A percentile compares a stretch with the other conserved stretches of the same genome.
These are phyloP conservation scores for Crocodylus rhombifer DNA, from an alignment of 2,797 vertebrate genomes.

Conservation along the genomic window DNA sequence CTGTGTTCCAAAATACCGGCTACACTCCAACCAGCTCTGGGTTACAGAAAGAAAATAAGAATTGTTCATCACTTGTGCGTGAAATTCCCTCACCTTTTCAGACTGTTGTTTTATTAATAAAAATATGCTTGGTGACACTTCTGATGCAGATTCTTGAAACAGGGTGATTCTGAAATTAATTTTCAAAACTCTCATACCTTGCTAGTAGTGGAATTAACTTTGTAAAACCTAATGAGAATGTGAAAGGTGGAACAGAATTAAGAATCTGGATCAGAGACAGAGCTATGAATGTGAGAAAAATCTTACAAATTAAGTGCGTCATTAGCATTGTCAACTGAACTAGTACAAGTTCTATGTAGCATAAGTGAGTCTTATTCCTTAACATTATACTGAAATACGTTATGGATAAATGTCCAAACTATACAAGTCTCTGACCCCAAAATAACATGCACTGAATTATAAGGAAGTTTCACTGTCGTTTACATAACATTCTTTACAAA, in stretches of 20 bases:
- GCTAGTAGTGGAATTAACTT: neutral
- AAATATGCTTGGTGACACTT: neutral
- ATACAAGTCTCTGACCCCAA: neutral
- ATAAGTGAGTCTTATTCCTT: neutral
- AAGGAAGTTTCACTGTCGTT: neutral
- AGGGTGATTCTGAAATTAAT: slow-evolving; percentile 34
- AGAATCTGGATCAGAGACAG: slow-evolving; percentile 26
- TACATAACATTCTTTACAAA: neutral
- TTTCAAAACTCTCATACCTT: neutral
- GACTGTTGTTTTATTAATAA: neutral
- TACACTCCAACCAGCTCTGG: slow-evolving; percentile 19
- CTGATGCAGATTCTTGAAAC: slow-evolving; percentile 15
- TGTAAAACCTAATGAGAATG: slow-evolving; percentile 32
- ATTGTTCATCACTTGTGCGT: neutral
- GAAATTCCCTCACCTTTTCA: neutral
- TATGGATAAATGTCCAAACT: neutral
- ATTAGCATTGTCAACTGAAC: neutral
- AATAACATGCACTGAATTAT: neutral
- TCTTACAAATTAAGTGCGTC: neutral
- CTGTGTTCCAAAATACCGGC: slow-evolving; percentile 24
- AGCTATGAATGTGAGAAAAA: neutral
- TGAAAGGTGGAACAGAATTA: neutral
- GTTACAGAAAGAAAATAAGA: slow-evolving; percentile 8
- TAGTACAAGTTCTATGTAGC: neutral
- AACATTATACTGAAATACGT: neutral